phyloP scores from a whole-genome alignment of 2,888 invertebrate species.

The Chydorus sphaericus region DNA sequence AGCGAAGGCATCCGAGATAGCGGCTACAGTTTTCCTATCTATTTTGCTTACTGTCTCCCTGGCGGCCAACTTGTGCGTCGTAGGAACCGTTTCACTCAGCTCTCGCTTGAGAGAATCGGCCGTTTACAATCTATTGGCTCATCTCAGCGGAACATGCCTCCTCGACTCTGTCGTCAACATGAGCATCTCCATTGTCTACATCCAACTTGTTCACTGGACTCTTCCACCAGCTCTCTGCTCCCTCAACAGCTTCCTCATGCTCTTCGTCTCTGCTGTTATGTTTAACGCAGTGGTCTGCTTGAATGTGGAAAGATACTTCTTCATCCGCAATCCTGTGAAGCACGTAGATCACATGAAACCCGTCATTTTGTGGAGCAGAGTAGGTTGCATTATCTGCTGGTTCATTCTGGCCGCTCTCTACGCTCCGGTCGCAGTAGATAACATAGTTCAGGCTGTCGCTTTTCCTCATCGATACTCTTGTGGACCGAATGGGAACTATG shows the following conservation, averaged over 20 bases:
- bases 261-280: background rate
- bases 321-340: too few relatives aligned
- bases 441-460: too few relatives aligned
- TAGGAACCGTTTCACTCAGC: background rate
- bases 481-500: too few relatives aligned
- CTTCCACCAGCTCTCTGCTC: background rate
- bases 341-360: too few relatives aligned
- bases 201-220: background rate
- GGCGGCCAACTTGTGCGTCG: background rate
- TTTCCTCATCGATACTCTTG: too few relatives aligned
- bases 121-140: background rate
- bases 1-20: background rate
- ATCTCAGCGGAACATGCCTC: background rate
- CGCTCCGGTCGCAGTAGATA: too few relatives aligned
- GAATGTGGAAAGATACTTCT: background rate
- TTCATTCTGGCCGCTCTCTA: too few relatives aligned
- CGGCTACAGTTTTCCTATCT: conserved; percentile 1
- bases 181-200: background rate
- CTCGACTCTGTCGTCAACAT: background rate
- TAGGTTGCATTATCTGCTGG: too few relatives aligned
- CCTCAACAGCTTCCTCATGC: background rate
- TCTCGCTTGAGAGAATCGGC: background rate
- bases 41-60: background rate
- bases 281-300: background rate
- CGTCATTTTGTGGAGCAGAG: too few relatives aligned